phyloP scores from a whole-genome alignment of 2,113 vertebrate species.

The Hemiprocne comata region DNA sequence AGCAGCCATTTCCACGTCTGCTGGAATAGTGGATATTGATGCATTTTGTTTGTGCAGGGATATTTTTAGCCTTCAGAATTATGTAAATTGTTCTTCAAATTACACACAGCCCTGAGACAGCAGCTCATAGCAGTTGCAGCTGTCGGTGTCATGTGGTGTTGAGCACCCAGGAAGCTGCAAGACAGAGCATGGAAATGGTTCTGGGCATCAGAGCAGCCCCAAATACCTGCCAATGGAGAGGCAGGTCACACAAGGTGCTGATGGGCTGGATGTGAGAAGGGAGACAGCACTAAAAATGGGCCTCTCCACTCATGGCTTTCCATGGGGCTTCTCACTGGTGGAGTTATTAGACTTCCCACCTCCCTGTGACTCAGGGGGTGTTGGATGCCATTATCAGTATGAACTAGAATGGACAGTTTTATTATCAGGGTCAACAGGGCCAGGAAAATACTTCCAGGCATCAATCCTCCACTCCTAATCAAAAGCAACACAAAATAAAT shows the following conservation, averaged over 20 bases:
- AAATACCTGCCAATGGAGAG: background rate
- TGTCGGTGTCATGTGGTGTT: background rate
- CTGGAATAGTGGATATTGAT: background rate
- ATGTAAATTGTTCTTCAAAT: slow-evolving; percentile 54
- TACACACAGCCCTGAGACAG: slow-evolving; percentile 20
- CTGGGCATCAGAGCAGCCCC: background rate
- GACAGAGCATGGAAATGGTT: background rate
- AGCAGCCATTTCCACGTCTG: background rate
- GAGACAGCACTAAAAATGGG: background rate
- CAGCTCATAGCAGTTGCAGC: slow-evolving; percentile 33
- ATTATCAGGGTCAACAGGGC: slow-evolving; percentile 51
- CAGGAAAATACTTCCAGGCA: slow-evolving; percentile 41
- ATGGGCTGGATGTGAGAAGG: background rate
- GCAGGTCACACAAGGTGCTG: background rate
- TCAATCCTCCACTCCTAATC: slow-evolving; percentile 28
- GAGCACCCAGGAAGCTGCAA: background rate
- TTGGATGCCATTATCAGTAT: background rate
- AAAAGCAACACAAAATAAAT: slow-evolving; percentile 58
- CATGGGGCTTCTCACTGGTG: background rate
- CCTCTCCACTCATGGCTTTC: background rate
- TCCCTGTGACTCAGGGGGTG: background rate
- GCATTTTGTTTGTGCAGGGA: background rate
- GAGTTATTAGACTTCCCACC: background rate
- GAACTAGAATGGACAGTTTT: slow-evolving; percentile 23
- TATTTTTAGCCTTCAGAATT: slow-evolving; percentile 59